Evolutionary conservation across 2,888 invertebrate species (phyloP).

Genomic region (Epsilonema sp.): DNA sequence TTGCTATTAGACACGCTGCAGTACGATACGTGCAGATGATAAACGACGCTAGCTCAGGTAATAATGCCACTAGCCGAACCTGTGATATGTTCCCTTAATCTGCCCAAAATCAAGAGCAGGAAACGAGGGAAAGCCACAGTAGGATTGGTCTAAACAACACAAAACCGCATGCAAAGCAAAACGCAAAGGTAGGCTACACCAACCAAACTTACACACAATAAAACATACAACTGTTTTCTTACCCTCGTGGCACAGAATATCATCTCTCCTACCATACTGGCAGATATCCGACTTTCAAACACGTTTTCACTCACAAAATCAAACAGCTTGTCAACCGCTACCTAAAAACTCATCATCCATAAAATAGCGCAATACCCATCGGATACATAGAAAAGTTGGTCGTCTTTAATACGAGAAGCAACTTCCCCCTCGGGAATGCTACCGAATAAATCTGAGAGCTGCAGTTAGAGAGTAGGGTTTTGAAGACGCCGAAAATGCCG

Average conservation of each 20-base stretch:
- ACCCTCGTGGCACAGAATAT: constrained; percentile 40
- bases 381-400: too few species aligned
- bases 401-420: too few species aligned
- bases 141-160: constrained; percentile 16
- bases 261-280: constrained; percentile 53
- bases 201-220: too few species aligned
- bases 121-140: constrained; percentile 18
- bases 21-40: too few species aligned
- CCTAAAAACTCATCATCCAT: constrained; percentile 25
- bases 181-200: too few species aligned
- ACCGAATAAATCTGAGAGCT: constrained; percentile 14
- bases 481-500: constrained; percentile 14
- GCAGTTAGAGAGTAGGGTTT: constrained; percentile 16
- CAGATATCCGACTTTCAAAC: constrained; percentile 63
- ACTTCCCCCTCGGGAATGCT: too few species aligned
- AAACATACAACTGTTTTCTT: too few species aligned
- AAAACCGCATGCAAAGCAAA: too few species aligned
- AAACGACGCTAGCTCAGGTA: too few species aligned
- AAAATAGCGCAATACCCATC: too few species aligned
- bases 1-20: too few species aligned
- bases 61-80: too few species aligned
- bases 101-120: constrained; percentile 15
- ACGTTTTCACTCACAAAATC: constrained; percentile 49
- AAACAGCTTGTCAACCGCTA: constrained; percentile 53
- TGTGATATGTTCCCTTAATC: constrained; percentile 14